Evolutionary conservation across 2,888 invertebrate genomes (phyloP).

Genomic region (Meliscaeva auricollis): DNA sequence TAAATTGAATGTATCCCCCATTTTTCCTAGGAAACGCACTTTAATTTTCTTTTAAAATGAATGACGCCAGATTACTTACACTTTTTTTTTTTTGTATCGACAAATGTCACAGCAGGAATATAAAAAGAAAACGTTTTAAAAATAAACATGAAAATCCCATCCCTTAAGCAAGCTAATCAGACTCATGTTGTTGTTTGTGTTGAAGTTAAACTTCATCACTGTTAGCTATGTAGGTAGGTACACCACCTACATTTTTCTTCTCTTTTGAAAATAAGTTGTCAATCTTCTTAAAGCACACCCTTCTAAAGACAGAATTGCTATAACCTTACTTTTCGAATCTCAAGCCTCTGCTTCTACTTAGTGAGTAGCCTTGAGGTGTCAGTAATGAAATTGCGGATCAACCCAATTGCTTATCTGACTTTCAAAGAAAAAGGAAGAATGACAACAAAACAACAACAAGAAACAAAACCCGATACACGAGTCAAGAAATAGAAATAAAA

Average conservation of each 20-base stretch:
- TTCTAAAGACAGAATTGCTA: slow-evolving; percentile 27
- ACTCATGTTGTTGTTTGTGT: slow-evolving; percentile 32
- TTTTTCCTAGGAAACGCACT: slow-evolving; percentile 1
- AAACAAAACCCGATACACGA: neutral
- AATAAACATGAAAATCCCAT: slow-evolving; percentile 46
- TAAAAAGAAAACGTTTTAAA: slow-evolving; percentile 24
- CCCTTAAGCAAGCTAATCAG: slow-evolving; percentile 54
- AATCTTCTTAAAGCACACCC: slow-evolving; percentile 27
- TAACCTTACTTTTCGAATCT: neutral
- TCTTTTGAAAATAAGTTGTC: slow-evolving; percentile 26
- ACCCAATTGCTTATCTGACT: slow-evolving; percentile 38
- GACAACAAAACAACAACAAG: neutral
- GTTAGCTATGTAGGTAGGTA: neutral
- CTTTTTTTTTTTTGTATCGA: neutral
- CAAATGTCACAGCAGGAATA: slow-evolving; percentile 59
- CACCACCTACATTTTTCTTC: too few relatives aligned
- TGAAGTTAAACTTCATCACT: slow-evolving; percentile 6
- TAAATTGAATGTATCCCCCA: neutral
- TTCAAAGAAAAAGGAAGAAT: slow-evolving; percentile 19
- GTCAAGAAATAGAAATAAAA: slow-evolving; percentile 60
- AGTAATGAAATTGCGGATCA: slow-evolving; percentile 63
- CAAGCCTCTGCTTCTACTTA: slow-evolving; percentile 11
- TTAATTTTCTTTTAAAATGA: slow-evolving; percentile 1
- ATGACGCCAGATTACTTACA: slow-evolving; percentile 8
- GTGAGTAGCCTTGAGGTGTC: slow-evolving; percentile 58